These are phyloP conservation scores for Lampris incognitus DNA, from an alignment of 2,113 vertebrate species.

Conservation along the genomic window DNA sequence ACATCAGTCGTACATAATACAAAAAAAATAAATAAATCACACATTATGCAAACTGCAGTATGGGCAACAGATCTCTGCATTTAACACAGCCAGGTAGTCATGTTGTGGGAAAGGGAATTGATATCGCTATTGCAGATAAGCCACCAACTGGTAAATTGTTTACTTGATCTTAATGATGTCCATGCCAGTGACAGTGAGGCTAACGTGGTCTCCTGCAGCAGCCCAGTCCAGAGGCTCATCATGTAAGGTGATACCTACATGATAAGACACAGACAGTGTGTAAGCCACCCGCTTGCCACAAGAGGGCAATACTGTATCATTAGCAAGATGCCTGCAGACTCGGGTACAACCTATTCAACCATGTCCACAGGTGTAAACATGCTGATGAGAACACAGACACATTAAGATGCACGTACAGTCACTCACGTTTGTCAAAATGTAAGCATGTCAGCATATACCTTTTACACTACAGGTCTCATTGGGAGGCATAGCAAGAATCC, in stretches of 20 bases:
- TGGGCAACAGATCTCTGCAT: too few species aligned
- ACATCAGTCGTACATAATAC: too few species aligned
- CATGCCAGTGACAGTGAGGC: slow-evolving; percentile 96
- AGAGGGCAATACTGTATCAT: slow-evolving; percentile 57
- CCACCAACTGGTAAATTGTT: slow-evolving; percentile 55
- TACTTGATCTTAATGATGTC: slow-evolving; percentile 99
- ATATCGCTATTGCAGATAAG: too few species aligned
- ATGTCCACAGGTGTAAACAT: background rate
- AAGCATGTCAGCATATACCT: slow-evolving; percentile 78
- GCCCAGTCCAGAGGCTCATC: slow-evolving; percentile 96
- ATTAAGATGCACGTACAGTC: too few species aligned
- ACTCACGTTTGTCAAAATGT: background rate
- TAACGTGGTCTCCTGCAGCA: slow-evolving; percentile 96
- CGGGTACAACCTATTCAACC: too few species aligned
- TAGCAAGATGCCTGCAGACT: background rate
- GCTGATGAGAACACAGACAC: background rate
- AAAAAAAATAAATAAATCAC: too few species aligned
- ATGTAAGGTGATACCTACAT: slow-evolving; percentile 93
- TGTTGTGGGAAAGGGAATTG: too few species aligned
- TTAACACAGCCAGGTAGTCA: too few species aligned
- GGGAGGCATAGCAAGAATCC: slow-evolving; percentile 93
- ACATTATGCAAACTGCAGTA: too few species aligned
- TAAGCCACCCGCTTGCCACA: slow-evolving; percentile 66
- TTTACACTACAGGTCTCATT: slow-evolving; percentile 98
- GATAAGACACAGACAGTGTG: background rate